Conservation (phyloP, 2,888 invertebrate species). For the Cartodere bifasciata region DNA sequence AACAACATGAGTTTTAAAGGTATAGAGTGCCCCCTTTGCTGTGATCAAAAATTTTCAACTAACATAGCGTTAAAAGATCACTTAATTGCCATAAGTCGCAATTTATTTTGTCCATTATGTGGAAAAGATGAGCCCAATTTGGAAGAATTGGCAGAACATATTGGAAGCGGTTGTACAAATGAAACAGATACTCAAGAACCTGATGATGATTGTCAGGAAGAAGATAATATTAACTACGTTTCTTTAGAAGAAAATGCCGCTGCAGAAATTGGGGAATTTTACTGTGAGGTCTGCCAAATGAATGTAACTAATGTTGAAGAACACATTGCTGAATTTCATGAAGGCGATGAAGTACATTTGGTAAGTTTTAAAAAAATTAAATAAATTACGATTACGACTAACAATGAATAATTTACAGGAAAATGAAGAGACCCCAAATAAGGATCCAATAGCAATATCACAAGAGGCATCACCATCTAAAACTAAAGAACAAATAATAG, state of each 20-base stretch:
- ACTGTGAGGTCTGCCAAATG: slow-evolving; percentile 52
- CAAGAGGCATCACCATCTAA: slow-evolving; percentile 10
- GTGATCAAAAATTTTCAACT: slow-evolving; percentile 46
- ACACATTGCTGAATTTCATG: slow-evolving; percentile 52
- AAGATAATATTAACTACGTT: slow-evolving; percentile 17
- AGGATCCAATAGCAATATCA: slow-evolving; percentile 9
- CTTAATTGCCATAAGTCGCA: slow-evolving; percentile 42
- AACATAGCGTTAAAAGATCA: slow-evolving; percentile 40
- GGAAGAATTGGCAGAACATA: slow-evolving; percentile 43
- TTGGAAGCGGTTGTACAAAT: slow-evolving; percentile 31
- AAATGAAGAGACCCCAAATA: slow-evolving; percentile 9
- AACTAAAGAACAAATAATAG: slow-evolving; percentile 4
- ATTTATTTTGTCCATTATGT: slow-evolving; percentile 49
- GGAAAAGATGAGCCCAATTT: slow-evolving; percentile 41
- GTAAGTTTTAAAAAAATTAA: slow-evolving; percentile 21
- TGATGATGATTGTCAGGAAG: slow-evolving; percentile 16
- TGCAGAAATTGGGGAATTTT: slow-evolving; percentile 39
- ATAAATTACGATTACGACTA: neutral
- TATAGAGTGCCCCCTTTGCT: slow-evolving; percentile 52
- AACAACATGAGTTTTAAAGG: too few species aligned
- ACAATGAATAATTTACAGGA: neutral
- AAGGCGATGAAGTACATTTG: slow-evolving; percentile 53
- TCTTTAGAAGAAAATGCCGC: slow-evolving; percentile 13
- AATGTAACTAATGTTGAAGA: slow-evolving; percentile 51
- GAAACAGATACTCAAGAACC: slow-evolving; percentile 8